Evolutionary conservation across 2,888 invertebrate genomes (phyloP), one percentile per base, ranked within the genome.

Genomic region (Octodonta nipae): DNA sequence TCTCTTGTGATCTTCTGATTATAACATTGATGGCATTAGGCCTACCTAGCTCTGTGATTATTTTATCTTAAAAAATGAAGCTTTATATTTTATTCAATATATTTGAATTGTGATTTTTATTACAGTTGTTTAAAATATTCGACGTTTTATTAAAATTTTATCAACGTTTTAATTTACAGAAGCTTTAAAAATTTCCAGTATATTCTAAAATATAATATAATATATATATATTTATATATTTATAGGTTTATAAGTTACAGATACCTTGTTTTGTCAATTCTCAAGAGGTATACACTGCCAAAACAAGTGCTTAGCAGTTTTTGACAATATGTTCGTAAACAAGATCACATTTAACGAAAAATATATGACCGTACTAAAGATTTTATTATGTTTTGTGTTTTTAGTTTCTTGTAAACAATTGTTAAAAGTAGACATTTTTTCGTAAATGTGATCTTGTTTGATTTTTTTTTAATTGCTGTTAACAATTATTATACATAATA

Each of bases 1-100:
- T 44, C 35, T 41, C 41, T 48, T 46, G 48, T 48, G 45, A 47
- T 46, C 43, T 41, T 42, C 41, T 34, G 36, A 41, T 46, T 38
- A 38, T 33, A 44, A 42, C 38, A 37, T 25, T 36, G 41, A 38
- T 42, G 30, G 30, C 35, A 25, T 40, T 31, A 26, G 26, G 33
- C 41, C 10, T 20, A 32, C 40, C 35, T 43, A 36, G 42, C 44
- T 47, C 47, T 49, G 46, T 47, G 49, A 49, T 49, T 49, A 43
- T 46, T 44, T 48, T 44, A 43, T 43, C 44, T 46, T 43, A 45
- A 43, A 37, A 43, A 44, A 44, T 38, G 25, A 42, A 40, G 40
- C 41, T 43, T 45, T 45, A 46, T 45, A 43, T 47, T 45, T 43
- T 44, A 43, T 42, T 41, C 36, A 41, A 32, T 42, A 37, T 37